Evolutionary conservation across 1,140 invertebrate genomes (phyloP).

Genomic region (Brachionus angularis): DNA sequence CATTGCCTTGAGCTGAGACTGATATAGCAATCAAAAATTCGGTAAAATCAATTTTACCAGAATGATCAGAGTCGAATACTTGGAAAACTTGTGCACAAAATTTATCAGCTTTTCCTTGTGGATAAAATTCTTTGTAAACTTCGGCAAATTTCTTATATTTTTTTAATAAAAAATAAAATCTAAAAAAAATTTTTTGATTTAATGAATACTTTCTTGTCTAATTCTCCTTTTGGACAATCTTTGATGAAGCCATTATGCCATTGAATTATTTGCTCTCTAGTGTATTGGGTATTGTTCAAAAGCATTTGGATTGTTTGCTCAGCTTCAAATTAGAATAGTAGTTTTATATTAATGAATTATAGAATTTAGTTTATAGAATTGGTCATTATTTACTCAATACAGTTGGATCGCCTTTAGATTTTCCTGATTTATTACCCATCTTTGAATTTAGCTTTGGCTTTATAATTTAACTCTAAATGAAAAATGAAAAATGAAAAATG

Average conservation of each 20-base stretch:
- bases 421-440: constrained; percentile 43
- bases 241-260: constrained; percentile 43
- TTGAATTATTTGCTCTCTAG: constrained; percentile 16
- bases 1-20: constrained; percentile 36
- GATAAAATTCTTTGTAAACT: constrained; percentile 42
- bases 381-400: neutral
- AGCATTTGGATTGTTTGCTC: constrained; percentile 34
- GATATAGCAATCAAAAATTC: constrained; percentile 44
- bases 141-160: constrained; percentile 41
- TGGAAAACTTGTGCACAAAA: constrained; percentile 44
- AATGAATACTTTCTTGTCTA: constrained; percentile 42
- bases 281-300: constrained; percentile 27
- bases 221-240: constrained; percentile 44
- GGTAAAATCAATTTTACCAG: constrained; percentile 43
- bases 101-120: constrained; percentile 42
- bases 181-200: neutral
- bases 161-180: neutral
- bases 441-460: no score
- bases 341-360: neutral
- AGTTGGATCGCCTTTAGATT: constrained; percentile 37
- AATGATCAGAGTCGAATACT: constrained; percentile 33
- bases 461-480: no score
- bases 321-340: constrained; percentile 1
- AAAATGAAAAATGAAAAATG: no score
- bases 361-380: neutral